phyloP scores from a whole-genome alignment of 2,113 vertebrate species.

The Atrichornis clamosus region DNA sequence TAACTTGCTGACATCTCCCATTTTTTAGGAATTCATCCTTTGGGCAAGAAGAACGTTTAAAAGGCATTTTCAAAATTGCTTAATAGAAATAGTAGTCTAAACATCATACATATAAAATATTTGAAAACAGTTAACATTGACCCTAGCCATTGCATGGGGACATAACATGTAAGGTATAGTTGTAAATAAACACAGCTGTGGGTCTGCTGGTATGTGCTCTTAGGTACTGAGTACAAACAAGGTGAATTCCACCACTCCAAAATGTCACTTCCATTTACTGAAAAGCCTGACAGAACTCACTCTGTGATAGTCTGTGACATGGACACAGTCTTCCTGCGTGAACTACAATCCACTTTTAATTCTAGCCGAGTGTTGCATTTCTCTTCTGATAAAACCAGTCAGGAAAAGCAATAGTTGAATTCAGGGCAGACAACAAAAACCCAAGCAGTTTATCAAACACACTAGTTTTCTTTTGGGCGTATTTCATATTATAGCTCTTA shows the following conservation, averaged over 20 bases:
- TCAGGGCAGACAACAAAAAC: neutral
- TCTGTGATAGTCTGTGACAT: neutral
- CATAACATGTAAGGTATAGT: too few species aligned
- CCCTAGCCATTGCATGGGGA: neutral
- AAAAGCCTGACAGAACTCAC: neutral
- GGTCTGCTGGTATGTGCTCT: neutral
- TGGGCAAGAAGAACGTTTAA: neutral
- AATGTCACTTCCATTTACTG: neutral
- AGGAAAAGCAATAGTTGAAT: neutral
- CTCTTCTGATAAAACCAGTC: neutral
- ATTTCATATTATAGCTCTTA: neutral
- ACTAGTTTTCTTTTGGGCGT: neutral
- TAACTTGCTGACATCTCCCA: neutral
- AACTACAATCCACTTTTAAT: neutral
- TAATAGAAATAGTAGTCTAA: neutral
- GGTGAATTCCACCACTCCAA: neutral
- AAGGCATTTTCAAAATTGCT: neutral
- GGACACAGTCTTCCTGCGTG: neutral
- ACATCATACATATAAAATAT: neutral
- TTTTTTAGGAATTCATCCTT: neutral
- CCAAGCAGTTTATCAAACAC: neutral
- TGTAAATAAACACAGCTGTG: neutral
- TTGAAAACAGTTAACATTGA: neutral
- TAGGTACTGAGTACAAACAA: neutral
- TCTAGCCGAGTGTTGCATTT: neutral